A percentile compares a stretch with the other conserved stretches of the same genome.
Evolutionary conservation across 1,140 invertebrate genomes (phyloP).

Genomic region (Cyrtorhinus lividipennis): DNA sequence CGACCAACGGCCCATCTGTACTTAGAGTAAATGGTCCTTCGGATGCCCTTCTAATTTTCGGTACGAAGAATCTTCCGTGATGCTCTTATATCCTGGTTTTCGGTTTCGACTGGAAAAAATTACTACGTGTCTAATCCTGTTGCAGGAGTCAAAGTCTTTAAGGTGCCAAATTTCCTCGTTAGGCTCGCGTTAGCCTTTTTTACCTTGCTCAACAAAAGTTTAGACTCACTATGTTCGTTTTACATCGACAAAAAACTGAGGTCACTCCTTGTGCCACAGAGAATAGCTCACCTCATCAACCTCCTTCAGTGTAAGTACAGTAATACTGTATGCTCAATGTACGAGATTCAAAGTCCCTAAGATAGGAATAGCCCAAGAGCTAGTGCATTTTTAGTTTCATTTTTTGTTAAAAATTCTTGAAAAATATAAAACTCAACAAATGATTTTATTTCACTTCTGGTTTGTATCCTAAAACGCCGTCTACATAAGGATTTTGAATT

Average conservation of each 20-base stretch:
- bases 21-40: constrained; percentile 31
- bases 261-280: constrained; percentile 33
- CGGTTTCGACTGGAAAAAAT: background rate
- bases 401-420: background rate
- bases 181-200: constrained; percentile 35
- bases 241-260: constrained; percentile 30
- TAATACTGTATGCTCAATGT: no score
- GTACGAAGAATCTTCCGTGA: constrained; percentile 30
- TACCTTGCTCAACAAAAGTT: constrained; percentile 29
- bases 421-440: background rate
- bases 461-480: no score
- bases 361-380: no score
- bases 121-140: no score
- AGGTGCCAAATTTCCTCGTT: constrained; percentile 34
- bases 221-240: constrained; percentile 29
- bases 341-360: no score
- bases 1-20: constrained; percentile 6
- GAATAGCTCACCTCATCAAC: constrained; percentile 38
- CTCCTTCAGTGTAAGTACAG: constrained; percentile 39
- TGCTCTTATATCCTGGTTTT: background rate
- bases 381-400: no score
- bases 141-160: constrained; percentile 39
- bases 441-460: no score
- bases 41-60: constrained; percentile 34
- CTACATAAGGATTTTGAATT: no score